These are phyloP conservation scores for Magallana gigas DNA, from an alignment of 1,140 invertebrate genomes.

Conservation along the genomic window DNA sequence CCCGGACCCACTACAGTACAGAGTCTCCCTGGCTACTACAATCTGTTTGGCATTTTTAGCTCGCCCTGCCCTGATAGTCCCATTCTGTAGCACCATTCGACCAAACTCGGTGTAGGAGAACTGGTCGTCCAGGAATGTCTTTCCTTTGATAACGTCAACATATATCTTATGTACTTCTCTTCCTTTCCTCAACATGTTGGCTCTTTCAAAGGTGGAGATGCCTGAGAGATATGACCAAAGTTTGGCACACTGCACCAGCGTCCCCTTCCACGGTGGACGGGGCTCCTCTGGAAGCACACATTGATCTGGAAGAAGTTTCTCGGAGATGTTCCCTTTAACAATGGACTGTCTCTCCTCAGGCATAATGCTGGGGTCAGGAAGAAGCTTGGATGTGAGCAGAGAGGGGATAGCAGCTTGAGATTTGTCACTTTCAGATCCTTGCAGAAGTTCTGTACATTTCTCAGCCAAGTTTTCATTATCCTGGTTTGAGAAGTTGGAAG, in stretches of 20 bases:
- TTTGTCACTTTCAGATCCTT: not conserved
- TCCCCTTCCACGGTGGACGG: conserved; percentile 67
- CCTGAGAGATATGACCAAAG: conserved; percentile 72
- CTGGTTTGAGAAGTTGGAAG: conserved; percentile 10
- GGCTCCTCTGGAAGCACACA: conserved; percentile 44
- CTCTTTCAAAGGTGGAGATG: conserved; percentile 70
- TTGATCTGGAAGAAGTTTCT: conserved; percentile 26
- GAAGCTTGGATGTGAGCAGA: not conserved
- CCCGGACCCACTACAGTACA: conserved; percentile 73
- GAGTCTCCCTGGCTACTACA: conserved; percentile 73
- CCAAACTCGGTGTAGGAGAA: conserved; percentile 75
- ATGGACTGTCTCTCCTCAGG: not conserved
- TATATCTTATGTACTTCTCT: conserved; percentile 76
- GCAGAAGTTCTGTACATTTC: conserved; percentile 9
- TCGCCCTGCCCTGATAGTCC: conserved; percentile 71
- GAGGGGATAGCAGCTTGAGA: not conserved
- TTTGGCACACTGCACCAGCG: conserved; percentile 70
- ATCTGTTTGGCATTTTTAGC: conserved; percentile 75
- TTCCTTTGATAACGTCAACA: conserved; percentile 73
- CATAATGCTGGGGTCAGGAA: conserved; percentile 5
- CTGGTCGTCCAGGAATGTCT: conserved; percentile 74
- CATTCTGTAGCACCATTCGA: conserved; percentile 72
- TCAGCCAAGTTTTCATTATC: conserved; percentile 15
- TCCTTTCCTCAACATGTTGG: conserved; percentile 75
- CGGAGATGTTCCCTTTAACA: conserved; percentile 9